These are phyloP conservation scores for Hypanus sabinus DNA, from an alignment of 2,113 vertebrate genomes.

Conservation along the genomic window DNA sequence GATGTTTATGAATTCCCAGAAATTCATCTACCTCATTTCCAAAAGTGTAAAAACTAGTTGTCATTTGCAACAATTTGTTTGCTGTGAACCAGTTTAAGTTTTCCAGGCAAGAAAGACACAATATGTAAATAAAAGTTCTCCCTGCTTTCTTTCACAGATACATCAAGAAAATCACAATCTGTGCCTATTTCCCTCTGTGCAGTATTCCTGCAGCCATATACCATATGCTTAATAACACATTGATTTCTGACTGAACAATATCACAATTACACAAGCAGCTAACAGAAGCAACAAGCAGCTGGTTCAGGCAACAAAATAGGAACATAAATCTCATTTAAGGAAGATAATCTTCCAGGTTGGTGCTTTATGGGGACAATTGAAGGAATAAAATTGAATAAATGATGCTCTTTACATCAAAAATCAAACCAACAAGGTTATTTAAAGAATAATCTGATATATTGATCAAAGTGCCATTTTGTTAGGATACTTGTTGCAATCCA, in stretches of 20 bases:
- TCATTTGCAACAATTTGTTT: background rate
- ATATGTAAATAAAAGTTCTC: background rate
- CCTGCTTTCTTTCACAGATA: background rate
- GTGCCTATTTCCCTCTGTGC: background rate
- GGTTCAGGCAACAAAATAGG: background rate
- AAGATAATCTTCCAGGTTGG: background rate
- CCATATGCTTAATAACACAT: background rate
- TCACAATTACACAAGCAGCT: background rate
- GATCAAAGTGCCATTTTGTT: background rate
- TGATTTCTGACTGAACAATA: constrained; percentile 3
- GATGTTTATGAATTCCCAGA: no score
- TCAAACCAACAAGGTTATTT: background rate
- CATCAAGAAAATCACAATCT: background rate
- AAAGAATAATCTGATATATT: constrained; percentile 16
- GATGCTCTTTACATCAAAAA: background rate
- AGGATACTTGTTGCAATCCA: background rate
- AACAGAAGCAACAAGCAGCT: background rate
- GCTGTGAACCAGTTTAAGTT: background rate
- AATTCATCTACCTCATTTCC: no score
- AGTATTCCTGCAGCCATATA: background rate
- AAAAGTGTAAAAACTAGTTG: background rate
- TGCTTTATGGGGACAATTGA: background rate
- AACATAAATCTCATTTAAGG: background rate
- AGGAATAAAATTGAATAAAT: background rate
- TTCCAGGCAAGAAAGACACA: background rate